phyloP scores from a whole-genome alignment of 1,140 invertebrate species.

The Drosophila willistoni region DNA sequence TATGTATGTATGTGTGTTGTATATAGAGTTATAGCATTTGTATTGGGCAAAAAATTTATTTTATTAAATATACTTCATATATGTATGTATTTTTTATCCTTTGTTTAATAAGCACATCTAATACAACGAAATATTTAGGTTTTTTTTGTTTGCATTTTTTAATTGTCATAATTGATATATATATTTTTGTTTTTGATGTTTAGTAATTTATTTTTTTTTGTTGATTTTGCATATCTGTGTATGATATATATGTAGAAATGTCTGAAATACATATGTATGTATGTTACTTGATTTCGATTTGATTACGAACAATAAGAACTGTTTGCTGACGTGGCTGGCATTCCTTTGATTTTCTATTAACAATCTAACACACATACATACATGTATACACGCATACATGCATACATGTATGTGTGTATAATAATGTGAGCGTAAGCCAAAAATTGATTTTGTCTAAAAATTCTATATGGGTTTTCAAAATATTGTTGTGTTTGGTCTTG shows the following conservation, averaged over 20 bases:
- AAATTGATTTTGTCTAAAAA: slow-evolving; percentile 1
- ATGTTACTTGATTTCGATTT: slow-evolving; percentile 61
- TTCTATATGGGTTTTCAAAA: background rate
- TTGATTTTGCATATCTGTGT: slow-evolving; percentile 36
- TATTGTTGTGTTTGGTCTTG: background rate
- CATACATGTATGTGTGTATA: background rate
- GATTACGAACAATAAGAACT: slow-evolving; percentile 17
- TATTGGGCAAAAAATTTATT: slow-evolving; percentile 47
- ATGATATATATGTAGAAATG: slow-evolving; percentile 31
- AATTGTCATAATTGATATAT: slow-evolving; percentile 41
- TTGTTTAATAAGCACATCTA: slow-evolving; percentile 66
- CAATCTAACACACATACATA: slow-evolving; percentile 8
- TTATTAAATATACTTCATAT: slow-evolving; percentile 28
- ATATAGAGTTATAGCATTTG: slow-evolving; percentile 38
- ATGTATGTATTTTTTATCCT: slow-evolving; percentile 22
- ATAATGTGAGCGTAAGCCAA: background rate
- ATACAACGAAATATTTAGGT: slow-evolving; percentile 55
- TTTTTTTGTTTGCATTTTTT: slow-evolving; percentile 41
- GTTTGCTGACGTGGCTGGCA: slow-evolving; percentile 1
- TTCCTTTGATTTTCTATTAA: slow-evolving; percentile 63
- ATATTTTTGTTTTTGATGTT: slow-evolving; percentile 37
- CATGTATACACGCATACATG: too few species aligned
- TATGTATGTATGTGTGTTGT: slow-evolving; percentile 41
- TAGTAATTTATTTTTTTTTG: slow-evolving; percentile 20
- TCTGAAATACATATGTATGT: slow-evolving; percentile 40